A percentile compares a stretch with the other conserved stretches of the same genome.
phyloP scores from a whole-genome alignment of 2,113 vertebrate genomes.

The Podiceps cristatus region DNA sequence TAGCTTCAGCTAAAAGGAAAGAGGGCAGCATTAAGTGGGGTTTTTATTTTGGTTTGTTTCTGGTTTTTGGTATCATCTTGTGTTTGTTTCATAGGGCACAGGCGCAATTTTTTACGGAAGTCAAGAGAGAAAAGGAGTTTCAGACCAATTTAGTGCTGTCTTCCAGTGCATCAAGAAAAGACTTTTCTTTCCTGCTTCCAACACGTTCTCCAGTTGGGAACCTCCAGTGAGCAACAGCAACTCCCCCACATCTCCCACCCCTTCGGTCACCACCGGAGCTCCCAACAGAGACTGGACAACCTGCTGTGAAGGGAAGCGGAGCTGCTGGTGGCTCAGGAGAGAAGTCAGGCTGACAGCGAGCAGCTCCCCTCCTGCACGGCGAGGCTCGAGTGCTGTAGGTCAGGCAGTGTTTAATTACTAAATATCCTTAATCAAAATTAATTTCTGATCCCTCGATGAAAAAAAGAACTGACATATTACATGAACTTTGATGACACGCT shows the following conservation, averaged over 20 bases:
- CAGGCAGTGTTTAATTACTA: conserved; percentile 13
- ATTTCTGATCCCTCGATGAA: neutral
- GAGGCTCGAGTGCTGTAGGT: neutral
- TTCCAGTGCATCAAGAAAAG: neutral
- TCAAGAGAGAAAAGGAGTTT: neutral
- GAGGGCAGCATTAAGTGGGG: neutral
- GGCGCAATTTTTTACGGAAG: neutral
- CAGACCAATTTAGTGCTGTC: neutral
- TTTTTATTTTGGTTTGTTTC: neutral
- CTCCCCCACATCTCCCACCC: neutral
- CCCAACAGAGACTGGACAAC: neutral
- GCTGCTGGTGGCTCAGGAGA: neutral
- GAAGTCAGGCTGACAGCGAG: neutral
- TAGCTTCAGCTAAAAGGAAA: conserved; percentile 56
- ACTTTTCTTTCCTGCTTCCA: conserved; percentile 7
- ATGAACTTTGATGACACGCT: neutral
- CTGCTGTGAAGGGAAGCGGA: neutral
- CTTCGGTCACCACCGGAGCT: neutral
- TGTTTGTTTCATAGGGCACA: neutral
- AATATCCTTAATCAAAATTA: conserved; percentile 35
- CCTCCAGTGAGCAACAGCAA: neutral
- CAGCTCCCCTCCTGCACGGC: neutral
- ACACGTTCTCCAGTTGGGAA: neutral
- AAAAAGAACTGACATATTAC: neutral
- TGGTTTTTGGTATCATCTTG: neutral